These are phyloP conservation scores for Nothoprocta perdicaria DNA, from an alignment of 2,113 vertebrate species.

Conservation along the genomic window DNA sequence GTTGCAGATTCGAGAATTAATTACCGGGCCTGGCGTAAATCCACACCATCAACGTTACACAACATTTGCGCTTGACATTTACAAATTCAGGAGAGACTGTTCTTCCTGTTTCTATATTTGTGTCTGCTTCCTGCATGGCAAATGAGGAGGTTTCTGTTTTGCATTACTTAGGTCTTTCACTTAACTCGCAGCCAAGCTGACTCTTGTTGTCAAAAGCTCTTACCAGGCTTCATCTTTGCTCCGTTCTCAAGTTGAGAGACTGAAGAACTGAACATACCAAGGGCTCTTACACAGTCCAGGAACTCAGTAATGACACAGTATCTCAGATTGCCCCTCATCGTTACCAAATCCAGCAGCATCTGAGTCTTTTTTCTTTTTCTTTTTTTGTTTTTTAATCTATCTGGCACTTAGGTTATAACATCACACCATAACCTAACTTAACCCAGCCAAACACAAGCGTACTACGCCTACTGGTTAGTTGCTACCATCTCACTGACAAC, in stretches of 20 bases:
- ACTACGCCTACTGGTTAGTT: neutral
- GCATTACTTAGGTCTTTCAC: neutral
- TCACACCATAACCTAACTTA: neutral
- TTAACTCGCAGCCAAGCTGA: neutral
- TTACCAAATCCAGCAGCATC: neutral
- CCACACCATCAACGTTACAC: neutral
- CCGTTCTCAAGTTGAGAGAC: neutral
- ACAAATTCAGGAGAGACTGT: neutral
- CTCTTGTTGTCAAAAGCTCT: neutral
- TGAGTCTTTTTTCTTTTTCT: neutral
- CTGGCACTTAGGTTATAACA: neutral
- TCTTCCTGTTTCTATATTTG: neutral
- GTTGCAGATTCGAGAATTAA: neutral
- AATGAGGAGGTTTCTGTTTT: neutral
- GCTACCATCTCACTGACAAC: neutral
- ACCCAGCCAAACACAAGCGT: neutral
- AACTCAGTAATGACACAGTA: fast-evolving
- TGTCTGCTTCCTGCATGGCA: neutral
- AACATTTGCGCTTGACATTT: neutral
- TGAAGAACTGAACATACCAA: neutral
- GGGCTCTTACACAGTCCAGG: neutral
- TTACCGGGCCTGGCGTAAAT: neutral
- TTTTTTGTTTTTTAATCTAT: neutral
- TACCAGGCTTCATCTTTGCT: neutral
- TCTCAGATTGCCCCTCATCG: fast-evolving